These are phyloP conservation scores for Rhagoletis zephyria DNA, from an alignment of 1,140 invertebrate species.

Conservation along the genomic window DNA sequence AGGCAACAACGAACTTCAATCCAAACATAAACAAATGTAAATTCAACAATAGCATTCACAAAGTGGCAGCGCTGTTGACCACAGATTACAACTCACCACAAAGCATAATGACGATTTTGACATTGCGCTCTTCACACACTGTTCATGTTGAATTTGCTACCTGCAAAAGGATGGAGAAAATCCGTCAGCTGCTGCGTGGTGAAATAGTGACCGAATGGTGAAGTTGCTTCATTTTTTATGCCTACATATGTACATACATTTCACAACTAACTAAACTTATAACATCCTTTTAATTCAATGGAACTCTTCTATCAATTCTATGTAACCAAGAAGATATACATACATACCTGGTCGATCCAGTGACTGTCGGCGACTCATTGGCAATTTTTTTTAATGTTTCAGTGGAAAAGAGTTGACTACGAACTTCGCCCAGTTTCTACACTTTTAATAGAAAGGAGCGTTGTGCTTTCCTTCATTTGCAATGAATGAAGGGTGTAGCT, in stretches of 20 bases:
- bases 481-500: neutral
- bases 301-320: neutral
- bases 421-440: neutral
- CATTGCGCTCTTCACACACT: neutral
- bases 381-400: conserved; percentile 59
- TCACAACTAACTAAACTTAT: neutral
- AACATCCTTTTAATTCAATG: too few relatives aligned
- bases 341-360: conserved; percentile 72
- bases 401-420: conserved; percentile 1
- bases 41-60: neutral
- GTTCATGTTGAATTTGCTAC: neutral
- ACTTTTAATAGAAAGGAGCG: neutral
- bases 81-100: neutral
- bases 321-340: conserved; percentile 48
- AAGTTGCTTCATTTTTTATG: neutral
- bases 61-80: neutral
- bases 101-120: neutral
- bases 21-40: neutral
- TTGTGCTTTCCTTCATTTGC: conserved; percentile 29
- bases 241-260: neutral
- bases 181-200: conserved; percentile 60
- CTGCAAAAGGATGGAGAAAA: conserved; percentile 55
- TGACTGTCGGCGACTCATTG: conserved; percentile 73
- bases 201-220: conserved; percentile 57
- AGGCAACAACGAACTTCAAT: neutral